phyloP scores from a whole-genome alignment of 2,113 vertebrate species.

The western clawed frog (Xenopus tropicalis) region DNA sequence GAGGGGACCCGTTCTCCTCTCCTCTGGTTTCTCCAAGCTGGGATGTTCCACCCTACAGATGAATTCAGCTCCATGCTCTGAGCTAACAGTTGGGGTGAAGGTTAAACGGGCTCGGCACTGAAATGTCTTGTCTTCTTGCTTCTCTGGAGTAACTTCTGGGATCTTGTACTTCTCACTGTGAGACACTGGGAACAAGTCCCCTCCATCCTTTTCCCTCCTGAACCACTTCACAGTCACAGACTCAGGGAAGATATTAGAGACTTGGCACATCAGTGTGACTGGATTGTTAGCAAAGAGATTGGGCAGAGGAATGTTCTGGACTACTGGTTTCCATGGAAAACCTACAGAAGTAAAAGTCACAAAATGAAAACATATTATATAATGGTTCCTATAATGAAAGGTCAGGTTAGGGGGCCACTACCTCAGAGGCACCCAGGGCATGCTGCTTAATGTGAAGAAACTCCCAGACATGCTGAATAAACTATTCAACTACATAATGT shows the following conservation, averaged over 20 bases:
- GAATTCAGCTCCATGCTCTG: background rate
- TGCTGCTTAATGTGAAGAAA: no score
- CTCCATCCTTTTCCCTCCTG: background rate
- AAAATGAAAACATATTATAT: background rate
- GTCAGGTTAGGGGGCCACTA: no score
- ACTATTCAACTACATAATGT: no score
- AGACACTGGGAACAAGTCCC: background rate
- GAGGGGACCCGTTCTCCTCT: background rate
- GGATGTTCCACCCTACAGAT: conserved; percentile 8
- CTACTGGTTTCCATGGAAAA: background rate
- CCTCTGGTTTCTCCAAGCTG: background rate
- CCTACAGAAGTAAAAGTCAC: background rate
- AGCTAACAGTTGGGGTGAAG: background rate
- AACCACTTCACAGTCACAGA: background rate
- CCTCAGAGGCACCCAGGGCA: no score
- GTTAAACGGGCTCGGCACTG: background rate
- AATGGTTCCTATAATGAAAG: no score
- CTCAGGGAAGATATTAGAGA: conserved; percentile 1
- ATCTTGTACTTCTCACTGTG: conserved; percentile 4
- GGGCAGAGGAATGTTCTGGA: background rate
- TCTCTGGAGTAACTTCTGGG: background rate
- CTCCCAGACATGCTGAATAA: no score
- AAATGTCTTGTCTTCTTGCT: background rate
- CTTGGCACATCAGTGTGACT: background rate
- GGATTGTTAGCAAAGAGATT: background rate